Percentiles rank a stretch among this genome's conserved stretches.
These are phyloP conservation scores for Eilema depressum DNA, from an alignment of 2,888 invertebrate species.

Conservation along the genomic window DNA sequence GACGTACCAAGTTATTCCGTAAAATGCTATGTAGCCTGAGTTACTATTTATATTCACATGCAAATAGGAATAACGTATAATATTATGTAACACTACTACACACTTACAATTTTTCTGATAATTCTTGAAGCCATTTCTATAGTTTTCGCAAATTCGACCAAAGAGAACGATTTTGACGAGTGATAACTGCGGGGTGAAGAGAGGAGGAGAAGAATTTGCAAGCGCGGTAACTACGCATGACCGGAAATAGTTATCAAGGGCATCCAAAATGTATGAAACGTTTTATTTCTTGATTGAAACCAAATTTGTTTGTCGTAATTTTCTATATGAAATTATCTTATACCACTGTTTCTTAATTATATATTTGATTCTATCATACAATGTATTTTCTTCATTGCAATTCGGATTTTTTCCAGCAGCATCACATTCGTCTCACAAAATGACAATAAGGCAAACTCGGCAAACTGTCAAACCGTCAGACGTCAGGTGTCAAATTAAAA, in stretches of 20 bases:
- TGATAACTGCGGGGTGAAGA: conserved; percentile 73
- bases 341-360: not conserved
- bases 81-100: conserved; percentile 68
- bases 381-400: not conserved
- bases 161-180: conserved; percentile 57
- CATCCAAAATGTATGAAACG: not conserved
- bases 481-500: not conserved
- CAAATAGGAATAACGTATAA: conserved; percentile 61
- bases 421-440: not conserved
- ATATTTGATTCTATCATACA: not conserved
- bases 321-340: not conserved
- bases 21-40: conserved; percentile 54
- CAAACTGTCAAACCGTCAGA: not conserved
- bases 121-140: conserved; percentile 86
- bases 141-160: conserved; percentile 69
- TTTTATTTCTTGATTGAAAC: conserved; percentile 1
- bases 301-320: not conserved
- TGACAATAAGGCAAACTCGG: too few species aligned
- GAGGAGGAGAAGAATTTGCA: conserved; percentile 73
- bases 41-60: conserved; percentile 63
- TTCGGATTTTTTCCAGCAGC: not conserved
- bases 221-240: conserved; percentile 81
- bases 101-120: conserved; percentile 86
- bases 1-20: conserved; percentile 70
- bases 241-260: conserved; percentile 75